Evolutionary conservation across 1,140 invertebrate genomes (phyloP).

Genomic region (Antheraea pernyi): DNA sequence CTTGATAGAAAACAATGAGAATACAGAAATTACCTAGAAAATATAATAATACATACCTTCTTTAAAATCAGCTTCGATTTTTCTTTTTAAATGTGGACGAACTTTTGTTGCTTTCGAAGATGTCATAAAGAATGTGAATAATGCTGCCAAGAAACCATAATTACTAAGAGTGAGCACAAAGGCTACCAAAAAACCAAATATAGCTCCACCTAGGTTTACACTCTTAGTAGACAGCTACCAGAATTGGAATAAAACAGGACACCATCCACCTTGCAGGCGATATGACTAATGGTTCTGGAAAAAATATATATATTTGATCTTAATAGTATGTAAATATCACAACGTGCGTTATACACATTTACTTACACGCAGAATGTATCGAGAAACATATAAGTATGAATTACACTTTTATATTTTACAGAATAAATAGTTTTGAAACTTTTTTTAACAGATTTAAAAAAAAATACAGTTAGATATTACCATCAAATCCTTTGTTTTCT

Average conservation of each 20-base stretch:
- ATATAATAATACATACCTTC: constrained; percentile 80
- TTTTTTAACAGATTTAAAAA: no score
- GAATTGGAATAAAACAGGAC: constrained; percentile 84
- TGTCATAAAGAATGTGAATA: constrained; percentile 90
- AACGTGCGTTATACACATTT: no score
- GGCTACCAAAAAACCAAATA: constrained; percentile 87
- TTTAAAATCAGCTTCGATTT: constrained; percentile 89
- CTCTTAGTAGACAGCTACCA: constrained; percentile 84
- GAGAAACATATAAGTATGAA: no score
- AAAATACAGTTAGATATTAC: constrained; percentile 53
- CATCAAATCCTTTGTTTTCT: constrained; percentile 74
- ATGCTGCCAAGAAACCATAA: constrained; percentile 86
- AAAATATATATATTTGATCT: no score
- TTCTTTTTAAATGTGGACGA: constrained; percentile 83
- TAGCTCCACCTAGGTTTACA: constrained; percentile 84
- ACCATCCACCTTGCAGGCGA: constrained; percentile 87
- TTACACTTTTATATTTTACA: no score
- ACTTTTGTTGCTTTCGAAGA: constrained; percentile 93
- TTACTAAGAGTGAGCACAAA: constrained; percentile 90
- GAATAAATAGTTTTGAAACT: no score
- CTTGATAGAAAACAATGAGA: no score
- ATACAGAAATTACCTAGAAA: no score
- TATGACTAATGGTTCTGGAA: constrained; percentile 82
- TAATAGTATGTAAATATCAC: no score
- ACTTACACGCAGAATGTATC: no score